Evolutionary conservation across 2,888 invertebrate genomes (phyloP), one percentile per base, ranked within the genome.

Genomic region (Tetheella fluctuosa): DNA sequence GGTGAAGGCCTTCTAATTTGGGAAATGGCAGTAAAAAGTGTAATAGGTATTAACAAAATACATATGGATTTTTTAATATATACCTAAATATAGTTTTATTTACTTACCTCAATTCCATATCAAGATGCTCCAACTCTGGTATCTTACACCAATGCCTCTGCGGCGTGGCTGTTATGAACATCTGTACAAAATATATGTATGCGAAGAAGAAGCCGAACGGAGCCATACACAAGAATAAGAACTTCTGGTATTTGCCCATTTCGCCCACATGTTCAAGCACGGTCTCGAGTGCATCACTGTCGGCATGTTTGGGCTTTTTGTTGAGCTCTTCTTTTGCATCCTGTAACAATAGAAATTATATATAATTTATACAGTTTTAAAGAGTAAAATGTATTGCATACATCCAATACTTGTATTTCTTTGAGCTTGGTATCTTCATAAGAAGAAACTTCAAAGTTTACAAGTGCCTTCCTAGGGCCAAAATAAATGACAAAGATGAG

Each of bases 161-260:
- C 13, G 91, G 91, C 0, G 91, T 89, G 12, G 85, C 88, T 0
- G 89, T 82, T 20, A 91, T 79, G 74, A 91, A 91, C 89, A 91
- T 90, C 76, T 91, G 91, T 20, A 88, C 86, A 75, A 91, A 86
- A 79, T 91, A 91, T 6, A 89, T 74, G 74, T 85, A 90, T 2
- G 91, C 88, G 79, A 89, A 91, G 74, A 86, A 81, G 56, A 91
- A 71, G 4, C 91, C 91, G 62, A 89, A 88, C 0, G 91, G 91
- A 70, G 87, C 63, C 89, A 92, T 91, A 20, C 72, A 76, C 13
- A 81, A 12, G 75, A 91, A 91, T 58, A 92, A 73, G 56, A 89
- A 68, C 67, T 80, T 82, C 79, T 92, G 91, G 76, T 91, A 92
- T 8, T 82, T 77, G 0, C 91, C 91, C 79, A 90, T 81, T 67